Conservation (phyloP, 1,140 invertebrate species). For the Lordiphosa collinella region DNA sequence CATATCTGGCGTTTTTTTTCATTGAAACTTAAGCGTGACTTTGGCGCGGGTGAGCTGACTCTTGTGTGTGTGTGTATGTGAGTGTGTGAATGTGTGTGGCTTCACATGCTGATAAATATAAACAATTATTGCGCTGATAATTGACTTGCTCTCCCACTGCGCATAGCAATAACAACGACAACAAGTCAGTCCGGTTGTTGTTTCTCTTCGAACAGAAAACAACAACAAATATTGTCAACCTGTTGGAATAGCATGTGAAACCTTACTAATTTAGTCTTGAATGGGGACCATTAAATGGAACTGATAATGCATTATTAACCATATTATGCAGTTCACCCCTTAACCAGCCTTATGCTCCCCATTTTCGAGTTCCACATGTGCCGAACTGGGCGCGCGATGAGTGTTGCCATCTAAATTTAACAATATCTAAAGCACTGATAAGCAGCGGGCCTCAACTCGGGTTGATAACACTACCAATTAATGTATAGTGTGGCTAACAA, state of each 20-base stretch:
- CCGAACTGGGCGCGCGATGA: neutral
- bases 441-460: conserved; percentile 20
- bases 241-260: too few relatives aligned
- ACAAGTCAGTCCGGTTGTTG: neutral
- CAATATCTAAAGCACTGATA: conserved; percentile 54
- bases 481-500: neutral
- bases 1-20: conserved; percentile 22
- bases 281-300: too few relatives aligned
- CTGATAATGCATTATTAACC: too few relatives aligned
- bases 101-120: conserved; percentile 60
- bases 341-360: neutral
- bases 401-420: conserved; percentile 23
- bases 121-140: conserved; percentile 71
- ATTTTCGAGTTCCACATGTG: neutral
- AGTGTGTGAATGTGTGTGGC: too few relatives aligned
- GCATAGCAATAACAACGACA: conserved; percentile 29
- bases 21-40: conserved; percentile 68
- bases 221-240: too few relatives aligned
- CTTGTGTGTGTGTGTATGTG: neutral
- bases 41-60: conserved; percentile 40
- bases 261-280: too few relatives aligned
- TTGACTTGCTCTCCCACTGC: conserved; percentile 43
- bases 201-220: neutral
- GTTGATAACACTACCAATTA: conserved; percentile 51
- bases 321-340: neutral